Percentiles rank a stretch among this genome's conserved stretches.
Conservation (phyloP, 2,888 invertebrate genomes). For the Notodonta ziczac region DNA sequence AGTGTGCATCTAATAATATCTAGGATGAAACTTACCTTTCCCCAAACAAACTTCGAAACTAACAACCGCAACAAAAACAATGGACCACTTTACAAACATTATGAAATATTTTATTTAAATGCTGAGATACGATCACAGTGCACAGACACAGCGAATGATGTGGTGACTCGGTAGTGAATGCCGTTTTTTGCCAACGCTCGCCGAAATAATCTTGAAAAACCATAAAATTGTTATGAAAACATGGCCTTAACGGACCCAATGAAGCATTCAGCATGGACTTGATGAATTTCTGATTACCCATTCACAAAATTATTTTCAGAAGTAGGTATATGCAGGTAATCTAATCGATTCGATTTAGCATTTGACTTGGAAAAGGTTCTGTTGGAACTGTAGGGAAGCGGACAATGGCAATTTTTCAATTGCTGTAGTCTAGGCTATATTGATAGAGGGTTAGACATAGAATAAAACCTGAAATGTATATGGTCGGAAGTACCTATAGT, state of each 20-base stretch:
- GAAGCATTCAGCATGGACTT: conserved; percentile 25
- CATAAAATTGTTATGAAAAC: conserved; percentile 36
- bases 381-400: too few species aligned
- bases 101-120: conserved; percentile 22
- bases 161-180: conserved; percentile 42
- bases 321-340: conserved; percentile 4
- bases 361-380: too few species aligned
- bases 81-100: conserved; percentile 28
- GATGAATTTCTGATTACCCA: conserved; percentile 22
- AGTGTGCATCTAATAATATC: neutral
- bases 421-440: too few species aligned
- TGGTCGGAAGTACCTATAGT: too few species aligned
- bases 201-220: conserved; percentile 35
- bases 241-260: conserved; percentile 27
- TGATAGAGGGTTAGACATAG: too few species aligned
- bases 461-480: too few species aligned
- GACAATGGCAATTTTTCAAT: too few species aligned
- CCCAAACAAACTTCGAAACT: conserved; percentile 23
- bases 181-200: conserved; percentile 32
- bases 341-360: neutral
- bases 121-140: conserved; percentile 20
- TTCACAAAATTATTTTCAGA: conserved; percentile 12
- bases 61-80: conserved; percentile 21
- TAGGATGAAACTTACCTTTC: conserved; percentile 27
- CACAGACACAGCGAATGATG: conserved; percentile 24